A percentile compares a stretch with the other conserved stretches of the same genome.
Conservation (phyloP, 1,140 invertebrate genomes). For the Hydropsyche tenuis region DNA sequence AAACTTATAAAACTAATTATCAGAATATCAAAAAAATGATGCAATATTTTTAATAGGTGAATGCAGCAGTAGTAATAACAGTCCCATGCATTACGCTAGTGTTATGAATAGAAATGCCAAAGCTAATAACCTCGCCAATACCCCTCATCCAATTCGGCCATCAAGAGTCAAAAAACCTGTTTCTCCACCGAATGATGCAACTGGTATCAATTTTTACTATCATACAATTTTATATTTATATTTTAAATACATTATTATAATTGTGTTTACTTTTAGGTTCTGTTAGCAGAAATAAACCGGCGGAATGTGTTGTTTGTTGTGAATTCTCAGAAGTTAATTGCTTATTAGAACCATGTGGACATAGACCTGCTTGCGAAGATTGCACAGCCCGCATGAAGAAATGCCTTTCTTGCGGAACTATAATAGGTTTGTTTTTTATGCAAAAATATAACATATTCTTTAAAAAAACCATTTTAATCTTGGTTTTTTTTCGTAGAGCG, state of each 20-base stretch:
- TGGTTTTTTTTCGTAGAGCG: constrained; percentile 53
- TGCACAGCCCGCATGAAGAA: constrained; percentile 83
- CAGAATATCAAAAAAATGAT: not conserved
- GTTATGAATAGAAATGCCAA: constrained; percentile 32
- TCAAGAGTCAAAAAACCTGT: constrained; percentile 43
- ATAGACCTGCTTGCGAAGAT: constrained; percentile 77
- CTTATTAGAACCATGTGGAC: constrained; percentile 76
- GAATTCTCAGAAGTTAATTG: constrained; percentile 70
- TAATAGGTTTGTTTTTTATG: constrained; percentile 61
- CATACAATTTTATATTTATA: not conserved
- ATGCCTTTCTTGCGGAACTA: constrained; percentile 73
- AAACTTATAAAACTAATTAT: not conserved
- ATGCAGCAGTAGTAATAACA: constrained; percentile 48
- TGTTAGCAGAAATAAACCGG: constrained; percentile 54
- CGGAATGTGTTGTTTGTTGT: constrained; percentile 77
- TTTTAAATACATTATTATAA: constrained; percentile 5
- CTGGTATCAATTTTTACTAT: not conserved
- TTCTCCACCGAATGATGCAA: constrained; percentile 31
- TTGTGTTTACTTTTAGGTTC: constrained; percentile 28
- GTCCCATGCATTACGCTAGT: constrained; percentile 42
- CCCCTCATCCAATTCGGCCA: constrained; percentile 43
- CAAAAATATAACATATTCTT: no score
- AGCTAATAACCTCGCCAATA: constrained; percentile 44
- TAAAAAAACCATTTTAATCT: no score
- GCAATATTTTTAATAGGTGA: constrained; percentile 36